phyloP scores from a whole-genome alignment of 2,113 vertebrate genomes.

The Poeciliopsis turrubarensis region DNA sequence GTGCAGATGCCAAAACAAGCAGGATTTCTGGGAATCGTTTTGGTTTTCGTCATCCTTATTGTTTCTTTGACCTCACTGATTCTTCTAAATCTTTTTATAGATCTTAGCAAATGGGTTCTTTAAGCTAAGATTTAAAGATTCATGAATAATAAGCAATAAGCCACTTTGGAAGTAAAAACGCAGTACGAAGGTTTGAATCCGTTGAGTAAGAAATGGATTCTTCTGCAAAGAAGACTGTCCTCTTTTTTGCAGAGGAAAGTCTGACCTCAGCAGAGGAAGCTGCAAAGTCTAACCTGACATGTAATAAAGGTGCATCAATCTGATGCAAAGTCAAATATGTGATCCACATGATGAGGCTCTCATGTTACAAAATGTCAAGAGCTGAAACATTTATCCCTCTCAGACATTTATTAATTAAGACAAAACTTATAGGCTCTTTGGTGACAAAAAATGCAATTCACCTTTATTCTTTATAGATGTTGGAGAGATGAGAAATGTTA shows the following conservation, averaged over 20 bases:
- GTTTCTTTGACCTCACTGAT: not conserved
- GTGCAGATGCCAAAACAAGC: constrained; percentile 35
- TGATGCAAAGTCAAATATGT: not conserved
- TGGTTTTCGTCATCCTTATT: not conserved
- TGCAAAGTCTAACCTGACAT: not conserved
- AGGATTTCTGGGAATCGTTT: not conserved
- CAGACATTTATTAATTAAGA: not conserved
- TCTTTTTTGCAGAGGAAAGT: too few species aligned
- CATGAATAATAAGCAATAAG: not conserved
- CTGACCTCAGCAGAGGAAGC: not conserved
- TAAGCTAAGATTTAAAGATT: not conserved
- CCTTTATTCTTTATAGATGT: too few species aligned
- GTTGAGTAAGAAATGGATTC: too few species aligned
- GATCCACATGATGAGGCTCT: not conserved
- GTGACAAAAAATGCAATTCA: too few species aligned
- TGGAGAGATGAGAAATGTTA: too few species aligned
- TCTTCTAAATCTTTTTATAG: not conserved
- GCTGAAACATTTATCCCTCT: not conserved
- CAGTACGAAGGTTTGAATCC: too few species aligned
- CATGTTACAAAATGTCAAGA: not conserved
- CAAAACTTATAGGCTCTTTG: not conserved
- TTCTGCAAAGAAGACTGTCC: too few species aligned
- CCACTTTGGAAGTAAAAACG: too few species aligned
- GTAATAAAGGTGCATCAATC: too few species aligned
- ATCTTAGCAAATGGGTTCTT: not conserved